Conservation (phyloP, 2,888 invertebrate species). For the Odontocerum albicorne region DNA sequence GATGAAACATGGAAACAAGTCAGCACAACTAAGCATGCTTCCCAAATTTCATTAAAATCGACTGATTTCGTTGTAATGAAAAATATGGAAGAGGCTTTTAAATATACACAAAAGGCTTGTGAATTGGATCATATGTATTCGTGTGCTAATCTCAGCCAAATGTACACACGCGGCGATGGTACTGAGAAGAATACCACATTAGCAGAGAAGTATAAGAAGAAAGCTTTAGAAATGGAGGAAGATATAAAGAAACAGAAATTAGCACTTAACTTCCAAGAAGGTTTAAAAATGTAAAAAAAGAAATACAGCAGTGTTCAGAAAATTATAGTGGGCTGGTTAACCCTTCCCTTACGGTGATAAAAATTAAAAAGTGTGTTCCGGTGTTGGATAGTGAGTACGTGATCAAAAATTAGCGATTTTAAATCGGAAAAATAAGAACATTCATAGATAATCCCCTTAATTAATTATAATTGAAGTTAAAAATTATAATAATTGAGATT, state of each 20-base stretch:
- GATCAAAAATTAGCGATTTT: too few relatives aligned
- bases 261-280: conserved; percentile 57
- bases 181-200: conserved; percentile 70
- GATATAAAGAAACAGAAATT: conserved; percentile 40
- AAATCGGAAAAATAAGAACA: too few relatives aligned
- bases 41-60: conserved; percentile 41
- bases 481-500: too few relatives aligned
- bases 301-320: too few relatives aligned
- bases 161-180: conserved; percentile 85
- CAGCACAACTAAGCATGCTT: not conserved
- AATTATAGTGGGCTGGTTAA: too few relatives aligned
- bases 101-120: conserved; percentile 78
- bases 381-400: too few relatives aligned
- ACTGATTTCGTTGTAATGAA: conserved; percentile 59
- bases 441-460: too few relatives aligned
- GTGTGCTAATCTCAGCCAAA: conserved; percentile 87
- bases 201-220: conserved; percentile 71
- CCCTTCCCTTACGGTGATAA: too few relatives aligned
- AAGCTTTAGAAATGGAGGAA: conserved; percentile 71
- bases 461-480: too few relatives aligned
- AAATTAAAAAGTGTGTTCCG: too few relatives aligned
- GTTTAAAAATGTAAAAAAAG: conserved; percentile 15
- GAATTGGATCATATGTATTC: conserved; percentile 82
- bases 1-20: conserved; percentile 44
- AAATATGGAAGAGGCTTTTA: conserved; percentile 77